Evolutionary conservation across 2,113 vertebrate genomes (phyloP).

Genomic region (Nerophis lumbriciformis): DNA sequence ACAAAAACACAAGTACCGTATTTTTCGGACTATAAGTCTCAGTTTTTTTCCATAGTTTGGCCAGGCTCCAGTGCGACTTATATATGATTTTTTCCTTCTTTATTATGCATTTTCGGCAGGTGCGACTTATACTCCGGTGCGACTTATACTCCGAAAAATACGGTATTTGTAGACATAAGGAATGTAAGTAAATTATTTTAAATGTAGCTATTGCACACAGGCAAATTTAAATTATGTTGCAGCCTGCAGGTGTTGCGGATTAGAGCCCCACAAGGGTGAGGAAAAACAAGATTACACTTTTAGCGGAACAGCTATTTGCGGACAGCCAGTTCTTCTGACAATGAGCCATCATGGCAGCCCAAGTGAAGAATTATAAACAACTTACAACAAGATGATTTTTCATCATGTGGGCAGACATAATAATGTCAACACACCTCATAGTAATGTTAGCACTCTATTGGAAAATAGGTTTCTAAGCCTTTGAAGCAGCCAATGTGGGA

Average conservation of each 20-base stretch:
- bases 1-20: too few species aligned
- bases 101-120: too few species aligned
- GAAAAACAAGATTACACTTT: neutral
- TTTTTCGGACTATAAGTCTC: too few species aligned
- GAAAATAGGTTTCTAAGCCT: conserved; percentile 1
- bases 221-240: conserved; percentile 2
- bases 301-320: neutral
- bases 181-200: neutral
- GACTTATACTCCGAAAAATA: too few species aligned
- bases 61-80: too few species aligned
- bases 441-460: neutral
- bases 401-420: conserved; percentile 17
- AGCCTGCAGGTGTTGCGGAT: conserved; percentile 20
- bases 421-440: neutral
- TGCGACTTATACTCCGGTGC: too few species aligned
- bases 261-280: neutral
- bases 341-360: conserved; percentile 2
- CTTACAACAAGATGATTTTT: neutral
- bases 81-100: too few species aligned
- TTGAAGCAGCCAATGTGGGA: neutral
- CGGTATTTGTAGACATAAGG: neutral
- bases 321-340: neutral
- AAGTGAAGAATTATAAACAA: conserved; percentile 4
- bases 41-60: too few species aligned
- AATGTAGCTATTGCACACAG: neutral